These are phyloP conservation scores for Ctena decussata DNA, from an alignment of 2,888 invertebrate genomes.

Conservation along the genomic window DNA sequence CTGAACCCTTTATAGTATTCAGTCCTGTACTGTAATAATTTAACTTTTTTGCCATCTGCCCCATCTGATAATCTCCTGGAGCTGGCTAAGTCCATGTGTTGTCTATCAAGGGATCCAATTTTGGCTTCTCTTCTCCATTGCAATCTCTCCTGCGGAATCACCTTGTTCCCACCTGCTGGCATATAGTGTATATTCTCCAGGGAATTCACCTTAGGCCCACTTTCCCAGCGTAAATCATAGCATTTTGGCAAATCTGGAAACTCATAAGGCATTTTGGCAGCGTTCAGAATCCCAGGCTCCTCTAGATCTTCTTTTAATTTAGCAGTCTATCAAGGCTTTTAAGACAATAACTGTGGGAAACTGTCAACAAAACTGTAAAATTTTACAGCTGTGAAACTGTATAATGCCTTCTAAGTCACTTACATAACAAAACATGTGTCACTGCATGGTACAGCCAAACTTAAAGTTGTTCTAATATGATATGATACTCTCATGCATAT, in stretches of 20 bases:
- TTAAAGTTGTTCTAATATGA: no score
- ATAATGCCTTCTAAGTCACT: no score
- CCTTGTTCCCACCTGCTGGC: conserved; percentile 70
- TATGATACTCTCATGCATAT: no score
- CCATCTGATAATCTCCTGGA: conserved; percentile 55
- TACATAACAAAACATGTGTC: no score
- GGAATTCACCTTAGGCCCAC: conserved; percentile 70
- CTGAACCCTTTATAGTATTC: conserved; percentile 56
- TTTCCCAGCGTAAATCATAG: conserved; percentile 52
- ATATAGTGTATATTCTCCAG: conserved; percentile 71
- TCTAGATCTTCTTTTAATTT: no score
- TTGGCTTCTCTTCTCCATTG: conserved; percentile 74
- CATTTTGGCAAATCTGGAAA: conserved; percentile 51
- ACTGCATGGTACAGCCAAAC: no score
- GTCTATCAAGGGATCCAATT: conserved; percentile 66
- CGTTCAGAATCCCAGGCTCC: no score
- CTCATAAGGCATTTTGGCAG: background rate
- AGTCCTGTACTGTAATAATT: conserved; percentile 49
- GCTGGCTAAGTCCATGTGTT: conserved; percentile 58
- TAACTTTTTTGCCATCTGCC: conserved; percentile 45
- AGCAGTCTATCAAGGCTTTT: no score
- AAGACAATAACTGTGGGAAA: no score
- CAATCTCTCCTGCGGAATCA: conserved; percentile 62
- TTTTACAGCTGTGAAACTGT: no score
- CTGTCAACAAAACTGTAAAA: no score